A percentile compares a stretch with the other conserved stretches of the same genome.
phyloP scores from a whole-genome alignment of 2,888 invertebrate genomes.

The Trachelus tabidus region DNA sequence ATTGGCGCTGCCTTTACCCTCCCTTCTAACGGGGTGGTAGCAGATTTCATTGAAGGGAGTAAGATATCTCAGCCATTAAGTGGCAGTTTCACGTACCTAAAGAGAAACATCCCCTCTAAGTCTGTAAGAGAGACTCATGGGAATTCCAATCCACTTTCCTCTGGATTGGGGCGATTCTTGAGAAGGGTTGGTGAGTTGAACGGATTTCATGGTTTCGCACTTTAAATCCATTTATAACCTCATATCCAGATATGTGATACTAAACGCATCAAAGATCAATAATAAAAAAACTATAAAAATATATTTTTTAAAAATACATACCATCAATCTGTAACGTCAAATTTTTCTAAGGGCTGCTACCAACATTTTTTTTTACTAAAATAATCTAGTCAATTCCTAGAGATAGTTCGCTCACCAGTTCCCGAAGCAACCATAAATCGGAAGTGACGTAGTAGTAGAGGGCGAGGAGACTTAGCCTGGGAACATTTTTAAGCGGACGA shows the following conservation, averaged over 20 bases:
- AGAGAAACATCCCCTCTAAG: conserved; percentile 36
- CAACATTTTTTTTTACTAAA: neutral
- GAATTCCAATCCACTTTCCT: neutral
- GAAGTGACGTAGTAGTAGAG: neutral
- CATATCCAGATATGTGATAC: neutral
- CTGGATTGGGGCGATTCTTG: neutral
- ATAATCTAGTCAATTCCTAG: neutral
- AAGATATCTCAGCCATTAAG: conserved; percentile 34
- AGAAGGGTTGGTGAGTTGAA: neutral
- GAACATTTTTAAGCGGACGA: neutral
- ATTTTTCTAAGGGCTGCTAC: neutral
- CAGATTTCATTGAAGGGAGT: conserved; percentile 29
- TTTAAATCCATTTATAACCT: neutral
- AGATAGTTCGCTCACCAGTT: neutral
- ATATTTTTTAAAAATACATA: neutral
- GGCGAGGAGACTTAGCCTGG: neutral
- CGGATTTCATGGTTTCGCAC: neutral
- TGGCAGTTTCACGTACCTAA: conserved; percentile 29
- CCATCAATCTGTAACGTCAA: neutral
- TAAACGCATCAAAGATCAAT: neutral
- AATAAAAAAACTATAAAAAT: neutral
- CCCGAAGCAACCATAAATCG: neutral
- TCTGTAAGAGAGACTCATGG: conserved; percentile 26
- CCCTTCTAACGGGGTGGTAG: conserved; percentile 29
- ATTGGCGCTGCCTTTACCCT: conserved; percentile 11